Evolutionary conservation across 2,888 invertebrate genomes (phyloP), one percentile per base, ranked within the genome.

Genomic region (Schrankia costaestrigalis): DNA sequence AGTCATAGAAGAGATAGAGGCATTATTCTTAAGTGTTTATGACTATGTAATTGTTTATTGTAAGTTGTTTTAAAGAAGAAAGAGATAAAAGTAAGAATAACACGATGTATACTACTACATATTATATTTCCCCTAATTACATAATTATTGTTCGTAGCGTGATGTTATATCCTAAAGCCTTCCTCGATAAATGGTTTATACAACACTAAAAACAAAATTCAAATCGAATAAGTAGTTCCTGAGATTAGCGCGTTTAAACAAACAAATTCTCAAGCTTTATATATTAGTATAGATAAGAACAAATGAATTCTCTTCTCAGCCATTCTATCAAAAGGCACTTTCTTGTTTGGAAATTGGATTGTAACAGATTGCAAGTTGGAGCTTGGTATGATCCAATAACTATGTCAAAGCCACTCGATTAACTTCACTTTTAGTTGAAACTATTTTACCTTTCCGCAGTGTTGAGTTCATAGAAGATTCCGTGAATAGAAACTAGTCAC

Each of bases 381-480:
- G 6, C 12, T 25, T 31, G 18, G 21, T 31, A 40, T 29, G 33
- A 40, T 51, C 32, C 32, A 23, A 12, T 46, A 36, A 49, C 36
- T 11, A 23, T 7, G 31, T 25, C 43, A 43, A 52, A 53, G 46
- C 38, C 14, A 9, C 21, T 31, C 43, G 28, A 40, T 46, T 40
- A 50, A 31, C 22, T 41, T 46, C 41, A 41, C 53, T 46, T 44
- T 50, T 31, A 32, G 27, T n/a, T 25, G 18, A 8, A 10, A 14
- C 26, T 44, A 44, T 46, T 38, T 27, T 39, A 41, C 31, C n/a
- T 52, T 48, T 33, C 27, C 29, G 12, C 30, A 27, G 14, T 13
- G 9, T 15, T 24, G 14, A 26, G 26, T 27, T 35, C 23, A 30
- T 18, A 19, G n/a, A 5, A 22, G 24, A 10, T 9, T 22, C 11